Evolutionary conservation across 2,888 invertebrate genomes (phyloP), one percentile per base, ranked within the genome.

Genomic region (Saturnia pavonia): DNA sequence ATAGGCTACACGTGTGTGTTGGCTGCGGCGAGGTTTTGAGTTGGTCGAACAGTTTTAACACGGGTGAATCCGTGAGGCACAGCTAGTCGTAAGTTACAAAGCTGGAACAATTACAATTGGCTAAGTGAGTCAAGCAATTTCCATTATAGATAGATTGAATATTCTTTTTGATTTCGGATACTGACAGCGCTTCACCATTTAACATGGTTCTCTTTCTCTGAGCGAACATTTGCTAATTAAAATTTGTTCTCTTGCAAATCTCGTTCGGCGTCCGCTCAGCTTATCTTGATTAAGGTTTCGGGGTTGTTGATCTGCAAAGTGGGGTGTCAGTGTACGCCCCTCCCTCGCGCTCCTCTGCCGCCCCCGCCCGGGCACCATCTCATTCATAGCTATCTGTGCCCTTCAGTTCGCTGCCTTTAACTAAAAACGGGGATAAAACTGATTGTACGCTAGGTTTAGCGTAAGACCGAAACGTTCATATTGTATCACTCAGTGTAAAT

Each of bases 261-360:
- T 78, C 80, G 78, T 80, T 79, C 70, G 69, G 76, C 82, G 86
- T 84, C 82, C 83, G 81, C 79, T 83, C 82, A 80, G 85, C 84
- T 88, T 87, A 89, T 91, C 90, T 89, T 88, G 87, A 90, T 90
- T 87, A 89, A 86, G 85, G 81, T 87, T 89, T 89, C 81, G 85
- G 89, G 91, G 90, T 91, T 91, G 91, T 91, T 91, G 91, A 88
- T 91, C 91, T 86, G 85, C 78, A 81, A 82, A 86, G 87, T 82
- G 82, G 86, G 86, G 85, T 80, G 83, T 80, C 77, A 82, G 81
- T 76, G 75, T 75, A 71, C 73, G 71, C 70, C 74, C 78, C 76
- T 79, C 75, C 78, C 77, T 69, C 75, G 66, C 73, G 71, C 73
- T 72, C 72, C 71, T 72, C 71, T 70, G 43, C 73, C 66, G 70